A percentile compares a stretch with the other conserved stretches of the same genome.
Conservation (phyloP, 2,797 vertebrate species). For the Nasua narica region DNA sequence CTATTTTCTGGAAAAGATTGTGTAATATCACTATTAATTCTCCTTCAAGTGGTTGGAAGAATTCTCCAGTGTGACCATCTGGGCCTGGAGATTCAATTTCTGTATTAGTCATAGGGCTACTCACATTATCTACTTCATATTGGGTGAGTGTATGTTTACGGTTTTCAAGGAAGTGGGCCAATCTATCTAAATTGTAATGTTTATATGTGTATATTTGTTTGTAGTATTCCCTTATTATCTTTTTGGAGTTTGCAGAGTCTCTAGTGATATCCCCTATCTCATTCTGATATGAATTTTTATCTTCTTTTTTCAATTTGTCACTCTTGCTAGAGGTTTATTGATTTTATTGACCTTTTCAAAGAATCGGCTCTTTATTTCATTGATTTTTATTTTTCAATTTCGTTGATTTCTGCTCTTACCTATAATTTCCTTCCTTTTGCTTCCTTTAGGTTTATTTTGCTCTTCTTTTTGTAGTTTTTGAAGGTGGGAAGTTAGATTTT, state of each 20-base stretch:
- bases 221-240: background rate
- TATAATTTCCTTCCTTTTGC: background rate
- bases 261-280: background rate
- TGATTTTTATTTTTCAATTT: background rate
- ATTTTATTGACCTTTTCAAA: background rate
- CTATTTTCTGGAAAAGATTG: background rate
- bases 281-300: background rate
- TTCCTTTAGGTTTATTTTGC: background rate
- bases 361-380: background rate
- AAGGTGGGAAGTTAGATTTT: background rate
- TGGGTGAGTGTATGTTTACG: background rate
- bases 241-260: background rate
- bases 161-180: background rate
- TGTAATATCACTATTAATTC: background rate
- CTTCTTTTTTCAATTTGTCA: background rate
- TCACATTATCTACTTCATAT: background rate
- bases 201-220: background rate
- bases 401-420: background rate
- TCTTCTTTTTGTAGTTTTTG: background rate
- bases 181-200: background rate
- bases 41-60: background rate
- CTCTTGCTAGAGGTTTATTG: background rate
- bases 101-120: background rate
- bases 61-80: background rate
- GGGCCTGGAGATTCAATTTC: background rate